Conservation (phyloP, 1,140 invertebrate species). For the Ips typographus region DNA sequence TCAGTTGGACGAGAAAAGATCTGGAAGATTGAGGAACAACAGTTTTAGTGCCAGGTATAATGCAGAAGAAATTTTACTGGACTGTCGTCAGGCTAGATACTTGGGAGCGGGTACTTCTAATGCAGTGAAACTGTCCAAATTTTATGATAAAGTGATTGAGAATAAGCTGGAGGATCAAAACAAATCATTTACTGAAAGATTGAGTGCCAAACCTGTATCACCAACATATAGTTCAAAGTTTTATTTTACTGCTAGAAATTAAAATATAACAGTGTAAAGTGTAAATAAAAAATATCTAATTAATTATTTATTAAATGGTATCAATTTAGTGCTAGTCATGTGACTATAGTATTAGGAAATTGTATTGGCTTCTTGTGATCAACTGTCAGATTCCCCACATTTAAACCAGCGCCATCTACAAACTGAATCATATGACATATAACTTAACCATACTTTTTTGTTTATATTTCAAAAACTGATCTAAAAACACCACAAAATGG, state of each 20-base stretch:
- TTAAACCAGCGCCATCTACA: no score
- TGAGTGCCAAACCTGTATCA: constrained; percentile 40
- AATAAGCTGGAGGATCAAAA: constrained; percentile 40
- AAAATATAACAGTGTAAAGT: no score
- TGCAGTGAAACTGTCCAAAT: constrained; percentile 87
- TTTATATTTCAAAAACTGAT: no score
- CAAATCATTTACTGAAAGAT: constrained; percentile 42
- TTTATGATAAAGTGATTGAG: constrained; percentile 84
- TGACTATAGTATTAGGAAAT: no score
- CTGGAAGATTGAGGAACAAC: constrained; percentile 52
- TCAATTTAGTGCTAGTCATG: no score
- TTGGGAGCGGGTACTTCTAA: constrained; percentile 90
- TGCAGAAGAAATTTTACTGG: constrained; percentile 89
- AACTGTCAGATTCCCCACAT: no score
- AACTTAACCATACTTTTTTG: no score
- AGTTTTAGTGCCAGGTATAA: constrained; percentile 84
- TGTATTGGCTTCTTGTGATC: no score
- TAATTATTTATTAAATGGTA: no score
- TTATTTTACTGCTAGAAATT: constrained; percentile 40
- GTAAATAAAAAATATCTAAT: no score
- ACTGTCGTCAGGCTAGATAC: constrained; percentile 77
- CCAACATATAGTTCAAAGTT: constrained; percentile 47
- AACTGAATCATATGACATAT: no score
- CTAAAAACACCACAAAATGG: constrained; percentile 16
- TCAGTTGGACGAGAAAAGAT: constrained; percentile 72